Evolutionary conservation across 2,797 vertebrate species (phyloP).

Genomic region (Onychomys leucogaster): DNA sequence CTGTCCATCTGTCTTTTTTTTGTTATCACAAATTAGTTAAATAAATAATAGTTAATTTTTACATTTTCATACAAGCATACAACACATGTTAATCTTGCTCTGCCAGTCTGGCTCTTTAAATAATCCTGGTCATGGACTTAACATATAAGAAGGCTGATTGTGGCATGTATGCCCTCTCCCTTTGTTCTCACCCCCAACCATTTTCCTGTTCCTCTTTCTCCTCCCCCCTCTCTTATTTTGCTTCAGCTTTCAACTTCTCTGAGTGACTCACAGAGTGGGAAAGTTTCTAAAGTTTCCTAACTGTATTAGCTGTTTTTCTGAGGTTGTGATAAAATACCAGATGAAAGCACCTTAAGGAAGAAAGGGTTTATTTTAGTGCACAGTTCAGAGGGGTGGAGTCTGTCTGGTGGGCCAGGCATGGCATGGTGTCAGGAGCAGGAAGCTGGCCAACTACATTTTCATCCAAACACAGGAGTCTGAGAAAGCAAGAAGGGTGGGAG

Average conservation of each 20-base stretch:
- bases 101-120: background rate
- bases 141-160: background rate
- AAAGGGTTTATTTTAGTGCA: background rate
- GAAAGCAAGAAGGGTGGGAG: no score
- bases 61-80: background rate
- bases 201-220: background rate
- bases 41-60: background rate
- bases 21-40: background rate
- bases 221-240: background rate
- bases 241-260: slow-evolving; percentile 24
- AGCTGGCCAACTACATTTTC: background rate
- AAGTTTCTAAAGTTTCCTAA: slow-evolving; percentile 5
- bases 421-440: background rate
- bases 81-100: background rate
- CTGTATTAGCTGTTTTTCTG: background rate
- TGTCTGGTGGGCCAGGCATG: background rate
- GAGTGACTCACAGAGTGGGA: background rate
- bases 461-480: background rate
- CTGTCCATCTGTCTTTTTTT: background rate
- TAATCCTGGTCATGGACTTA: background rate
- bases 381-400: background rate
- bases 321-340: background rate
- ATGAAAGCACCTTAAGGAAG: background rate
- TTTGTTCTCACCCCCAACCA: background rate
- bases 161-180: background rate